A percentile compares a stretch with the other conserved stretches of the same genome.
phyloP scores from a whole-genome alignment of 2,888 invertebrate species.

The Gymnosoma rotundatum region DNA sequence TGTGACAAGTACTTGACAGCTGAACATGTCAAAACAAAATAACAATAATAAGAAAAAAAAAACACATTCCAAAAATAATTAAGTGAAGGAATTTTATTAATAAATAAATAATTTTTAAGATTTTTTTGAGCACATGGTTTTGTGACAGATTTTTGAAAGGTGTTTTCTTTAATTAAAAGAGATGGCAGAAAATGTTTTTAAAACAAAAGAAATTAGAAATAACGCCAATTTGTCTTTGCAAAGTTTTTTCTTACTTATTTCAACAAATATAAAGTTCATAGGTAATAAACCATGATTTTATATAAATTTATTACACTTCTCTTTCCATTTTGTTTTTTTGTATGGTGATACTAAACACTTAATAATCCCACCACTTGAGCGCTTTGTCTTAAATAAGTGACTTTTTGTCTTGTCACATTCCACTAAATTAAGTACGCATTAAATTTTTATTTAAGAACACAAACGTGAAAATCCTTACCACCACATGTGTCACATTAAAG shows the following conservation, averaged over 20 bases:
- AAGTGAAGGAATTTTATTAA: constrained; percentile 9
- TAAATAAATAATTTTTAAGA: constrained; percentile 2
- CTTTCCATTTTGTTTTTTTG: background rate
- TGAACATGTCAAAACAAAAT: constrained; percentile 61
- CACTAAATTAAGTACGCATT: constrained; percentile 28
- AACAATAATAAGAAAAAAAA: constrained; percentile 29
- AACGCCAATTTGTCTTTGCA: background rate
- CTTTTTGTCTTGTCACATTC: constrained; percentile 33
- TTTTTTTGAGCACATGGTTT: background rate
- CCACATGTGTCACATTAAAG: constrained; percentile 69
- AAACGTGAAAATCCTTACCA: constrained; percentile 48
- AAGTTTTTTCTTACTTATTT: no score
- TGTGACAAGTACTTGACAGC: constrained; percentile 69
- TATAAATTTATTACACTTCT: constrained; percentile 36
- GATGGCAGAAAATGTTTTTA: background rate
- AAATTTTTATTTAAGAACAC: constrained; percentile 8
- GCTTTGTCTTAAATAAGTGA: constrained; percentile 31
- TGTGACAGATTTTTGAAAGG: constrained; percentile 5
- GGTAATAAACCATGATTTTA: constrained; percentile 70
- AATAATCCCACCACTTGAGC: constrained; percentile 56
- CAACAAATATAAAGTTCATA: background rate
- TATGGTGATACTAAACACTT: constrained; percentile 8
- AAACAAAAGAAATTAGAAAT: background rate
- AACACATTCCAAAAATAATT: background rate
- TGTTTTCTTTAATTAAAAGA: background rate